Conservation (phyloP, 2,888 invertebrate species). For the Odontomyia ornata region DNA sequence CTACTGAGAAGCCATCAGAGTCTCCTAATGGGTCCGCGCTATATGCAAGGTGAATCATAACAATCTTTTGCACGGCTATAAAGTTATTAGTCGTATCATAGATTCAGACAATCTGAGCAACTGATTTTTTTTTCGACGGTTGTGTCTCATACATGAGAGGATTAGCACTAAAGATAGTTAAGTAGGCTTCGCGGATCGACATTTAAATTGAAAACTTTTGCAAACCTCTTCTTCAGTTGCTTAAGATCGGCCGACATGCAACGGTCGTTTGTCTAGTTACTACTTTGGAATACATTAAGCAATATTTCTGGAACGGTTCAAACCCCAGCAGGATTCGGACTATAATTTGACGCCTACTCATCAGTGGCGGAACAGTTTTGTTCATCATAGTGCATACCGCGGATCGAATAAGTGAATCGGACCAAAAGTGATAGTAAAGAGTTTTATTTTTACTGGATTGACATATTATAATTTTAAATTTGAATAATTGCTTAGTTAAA, state of each 20-base stretch:
- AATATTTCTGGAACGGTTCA: constrained; percentile 33
- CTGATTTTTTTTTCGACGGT: constrained; percentile 5
- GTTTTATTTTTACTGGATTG: not conserved
- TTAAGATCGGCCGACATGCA: constrained; percentile 64
- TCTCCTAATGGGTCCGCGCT: not conserved
- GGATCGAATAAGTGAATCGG: not conserved
- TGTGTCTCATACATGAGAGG: constrained; percentile 14
- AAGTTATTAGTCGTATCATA: constrained; percentile 34
- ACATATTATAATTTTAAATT: not conserved
- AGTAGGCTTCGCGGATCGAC: constrained; percentile 37
- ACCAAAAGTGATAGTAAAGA: not conserved
- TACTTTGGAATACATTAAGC: constrained; percentile 45
- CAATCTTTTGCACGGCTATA: constrained; percentile 25
- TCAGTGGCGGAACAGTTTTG: constrained; percentile 2
- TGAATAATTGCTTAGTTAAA: constrained; percentile 10
- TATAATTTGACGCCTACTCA: not conserved
- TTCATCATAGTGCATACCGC: constrained; percentile 13
- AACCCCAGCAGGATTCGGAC: constrained; percentile 6
- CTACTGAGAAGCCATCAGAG: not conserved
- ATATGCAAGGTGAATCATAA: constrained; percentile 11
- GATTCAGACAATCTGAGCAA: constrained; percentile 5
- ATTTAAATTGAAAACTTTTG: constrained; percentile 64
- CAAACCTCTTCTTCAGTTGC: constrained; percentile 64
- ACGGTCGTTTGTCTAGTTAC: constrained; percentile 56
- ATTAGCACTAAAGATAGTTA: constrained; percentile 33